Conservation (phyloP, 64 coral and sea anemone species). For the Astreopora myriophthalma region DNA sequence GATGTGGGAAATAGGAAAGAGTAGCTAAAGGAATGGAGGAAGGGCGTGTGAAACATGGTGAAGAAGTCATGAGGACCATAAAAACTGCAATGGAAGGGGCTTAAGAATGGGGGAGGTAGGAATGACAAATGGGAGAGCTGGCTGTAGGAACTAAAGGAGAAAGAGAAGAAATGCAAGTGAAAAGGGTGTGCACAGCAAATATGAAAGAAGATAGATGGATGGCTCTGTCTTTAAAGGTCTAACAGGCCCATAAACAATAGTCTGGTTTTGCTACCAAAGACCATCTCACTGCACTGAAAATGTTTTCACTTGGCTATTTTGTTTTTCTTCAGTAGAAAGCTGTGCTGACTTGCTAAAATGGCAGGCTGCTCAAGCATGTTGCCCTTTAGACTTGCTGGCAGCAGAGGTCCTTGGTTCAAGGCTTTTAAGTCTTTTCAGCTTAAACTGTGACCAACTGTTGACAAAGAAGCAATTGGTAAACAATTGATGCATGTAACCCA, state of each 20-base stretch:
- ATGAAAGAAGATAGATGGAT: too few relatives aligned
- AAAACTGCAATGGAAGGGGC: not conserved
- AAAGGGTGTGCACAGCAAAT: not conserved
- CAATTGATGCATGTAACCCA: too few relatives aligned
- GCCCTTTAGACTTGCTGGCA: constrained; percentile 75
- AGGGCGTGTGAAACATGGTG: too few relatives aligned
- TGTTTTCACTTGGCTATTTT: not conserved
- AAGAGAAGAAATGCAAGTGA: not conserved
- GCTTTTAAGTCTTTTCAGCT: not conserved
- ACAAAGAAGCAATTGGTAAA: constrained; percentile 38
- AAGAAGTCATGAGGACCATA: too few relatives aligned
- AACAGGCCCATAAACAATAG: too few relatives aligned
- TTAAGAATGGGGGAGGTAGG: not conserved
- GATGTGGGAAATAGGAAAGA: too few relatives aligned
- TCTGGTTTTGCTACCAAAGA: too few relatives aligned
- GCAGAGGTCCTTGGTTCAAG: constrained; percentile 61
- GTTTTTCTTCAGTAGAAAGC: constrained; percentile 30
- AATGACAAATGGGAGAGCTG: not conserved
- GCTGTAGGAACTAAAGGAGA: not conserved
- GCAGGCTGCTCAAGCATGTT: constrained; percentile 63
- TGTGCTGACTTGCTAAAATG: constrained; percentile 55
- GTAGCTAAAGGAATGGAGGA: too few relatives aligned
- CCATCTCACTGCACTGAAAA: too few relatives aligned
- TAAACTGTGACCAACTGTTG: not conserved
- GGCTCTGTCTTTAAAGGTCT: too few relatives aligned